A percentile compares a stretch with the other conserved stretches of the same genome.
These are phyloP conservation scores for Phanerotoma sp. DNA, from an alignment of 2,888 invertebrate genomes.

Conservation along the genomic window DNA sequence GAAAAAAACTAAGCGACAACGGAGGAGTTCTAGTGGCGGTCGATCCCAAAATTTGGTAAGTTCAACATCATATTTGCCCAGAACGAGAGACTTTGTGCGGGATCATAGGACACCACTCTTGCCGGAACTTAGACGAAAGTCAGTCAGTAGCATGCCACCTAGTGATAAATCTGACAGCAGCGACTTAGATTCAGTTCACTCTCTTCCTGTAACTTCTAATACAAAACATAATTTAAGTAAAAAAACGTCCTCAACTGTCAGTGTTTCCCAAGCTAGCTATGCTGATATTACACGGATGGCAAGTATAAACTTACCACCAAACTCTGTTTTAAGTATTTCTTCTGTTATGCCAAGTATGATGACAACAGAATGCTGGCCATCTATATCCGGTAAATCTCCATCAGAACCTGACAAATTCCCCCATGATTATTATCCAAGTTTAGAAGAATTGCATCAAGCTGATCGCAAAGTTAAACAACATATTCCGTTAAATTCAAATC, in stretches of 20 bases:
- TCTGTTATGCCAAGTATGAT: slow-evolving; percentile 46
- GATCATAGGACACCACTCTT: slow-evolving; percentile 52
- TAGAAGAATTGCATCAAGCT: slow-evolving; percentile 52
- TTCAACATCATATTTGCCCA: slow-evolving; percentile 51
- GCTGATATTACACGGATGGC: slow-evolving; percentile 77
- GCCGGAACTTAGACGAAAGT: slow-evolving; percentile 63
- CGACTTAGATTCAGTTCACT: slow-evolving; percentile 83
- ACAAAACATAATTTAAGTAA: slow-evolving; percentile 53
- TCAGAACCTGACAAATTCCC: slow-evolving; percentile 52
- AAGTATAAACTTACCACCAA: slow-evolving; percentile 50
- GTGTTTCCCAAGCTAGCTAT: slow-evolving; percentile 68
- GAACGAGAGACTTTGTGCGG: slow-evolving; percentile 49
- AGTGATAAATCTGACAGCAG: slow-evolving; percentile 81
- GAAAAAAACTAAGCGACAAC: slow-evolving; percentile 71
- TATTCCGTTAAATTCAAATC: slow-evolving; percentile 46
- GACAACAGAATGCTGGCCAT: slow-evolving; percentile 47
- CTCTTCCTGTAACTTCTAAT: slow-evolving; percentile 68
- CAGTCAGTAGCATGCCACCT: slow-evolving; percentile 78
- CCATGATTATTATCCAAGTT: slow-evolving; percentile 54
- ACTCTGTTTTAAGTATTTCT: slow-evolving; percentile 46
- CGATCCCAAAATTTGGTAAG: slow-evolving; percentile 52
- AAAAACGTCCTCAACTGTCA: slow-evolving; percentile 52
- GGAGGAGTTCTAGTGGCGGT: slow-evolving; percentile 55
- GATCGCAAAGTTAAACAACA: slow-evolving; percentile 48
- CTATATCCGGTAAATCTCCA: slow-evolving; percentile 43